Base-by-base conservation (phyloP, 2,888 invertebrate species). In the Harmothoe impar region DNA sequence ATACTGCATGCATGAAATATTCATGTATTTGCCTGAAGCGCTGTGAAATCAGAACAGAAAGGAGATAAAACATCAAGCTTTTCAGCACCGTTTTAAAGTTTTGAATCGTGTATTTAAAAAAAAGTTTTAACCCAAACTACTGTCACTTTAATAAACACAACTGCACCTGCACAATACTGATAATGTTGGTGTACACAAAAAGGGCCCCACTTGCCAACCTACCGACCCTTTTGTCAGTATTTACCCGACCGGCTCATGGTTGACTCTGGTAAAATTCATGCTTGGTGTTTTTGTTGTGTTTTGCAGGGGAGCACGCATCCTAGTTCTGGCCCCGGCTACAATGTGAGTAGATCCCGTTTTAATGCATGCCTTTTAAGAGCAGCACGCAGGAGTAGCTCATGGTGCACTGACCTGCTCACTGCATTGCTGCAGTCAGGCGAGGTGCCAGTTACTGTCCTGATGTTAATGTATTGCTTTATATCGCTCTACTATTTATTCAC, bases 281-380 rank as follows among this genome's bases (percentile, higher is more conserved):
- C 15, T 81, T 43, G 25, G 20, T 43, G 43, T 35, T 81, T 33
- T 35, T 23, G 31, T 31, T 43, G 33, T 23, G 43, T 35, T 81
- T 33, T 81, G 17, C 81, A 81, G 81, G 81, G 81, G 43, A 81
- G 81, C 81, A 81, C 81, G 43, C 81, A 43, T 43, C 43, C 81
- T 23, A 81, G 43, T 43, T 81, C 81, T 10, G 81, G 81, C 35
- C 81, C 81, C 20, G 81, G 43, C 81, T 81, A 81, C 81, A 81
- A 23, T 20, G 81, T 81, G 43, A 81, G 43, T 81, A 81, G 33
- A 31, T 77, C 5, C 25, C 10, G 5, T 29, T 77, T 31, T 31
- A 25, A n/a, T 84, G 84, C 29, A 43, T 84, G 84, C n/a, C 52
- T 43, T 23, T 52, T 84, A 35, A 1, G 84, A 43, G 84, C 15